Evolutionary conservation across 2,888 invertebrate species (phyloP), one percentile per base, ranked within the genome.

Genomic region (Drosophila hawaiiensis): DNA sequence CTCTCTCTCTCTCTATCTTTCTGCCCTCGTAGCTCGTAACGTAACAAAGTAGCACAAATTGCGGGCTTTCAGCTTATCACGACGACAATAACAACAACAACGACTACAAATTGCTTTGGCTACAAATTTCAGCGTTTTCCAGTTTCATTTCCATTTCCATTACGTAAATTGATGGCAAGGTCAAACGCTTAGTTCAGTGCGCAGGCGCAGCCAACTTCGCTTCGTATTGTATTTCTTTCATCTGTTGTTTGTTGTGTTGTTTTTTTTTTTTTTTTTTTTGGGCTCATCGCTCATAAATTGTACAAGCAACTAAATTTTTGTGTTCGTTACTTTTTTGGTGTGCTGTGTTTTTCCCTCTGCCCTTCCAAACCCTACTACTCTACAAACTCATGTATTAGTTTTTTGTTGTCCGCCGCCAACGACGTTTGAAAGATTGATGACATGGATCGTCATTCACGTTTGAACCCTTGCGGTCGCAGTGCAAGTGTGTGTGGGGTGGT

Each of bases 81-180:
- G 47, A 19, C 54, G 41, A n/a, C 54, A 53, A 52, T 31, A 47
- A 31, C 39, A 60, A 16, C 25, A 35, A n/a, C 54, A 60, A 14
- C 25, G 61, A 35, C 47, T 53, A 47, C 73, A 71, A 52, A 41
- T 52, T 58, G 47, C 59, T 68, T 76, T 59, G 60, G 33, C 35
- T 61, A 70, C 76, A 80, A 62, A 70, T 77, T 66, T 55, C 41
- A 62, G 58, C 74, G 78, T 70, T 82, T 87, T 79, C 58, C 73
- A 68, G 83, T 82, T 78, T 41, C 74, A 78, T 78, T 79, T 68
- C 41, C 53, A 67, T 65, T 82, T 70, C 68, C 82, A 84, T 82
- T 88, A 87, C 83, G 69, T 78, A 83, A 90, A 85, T 90, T 90
- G 89, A 89, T 90, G 82, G 89, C 90, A 90, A 90, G 89, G 90